Conservation (phyloP, 1,140 invertebrate species). For the Brachionus koreanus region DNA sequence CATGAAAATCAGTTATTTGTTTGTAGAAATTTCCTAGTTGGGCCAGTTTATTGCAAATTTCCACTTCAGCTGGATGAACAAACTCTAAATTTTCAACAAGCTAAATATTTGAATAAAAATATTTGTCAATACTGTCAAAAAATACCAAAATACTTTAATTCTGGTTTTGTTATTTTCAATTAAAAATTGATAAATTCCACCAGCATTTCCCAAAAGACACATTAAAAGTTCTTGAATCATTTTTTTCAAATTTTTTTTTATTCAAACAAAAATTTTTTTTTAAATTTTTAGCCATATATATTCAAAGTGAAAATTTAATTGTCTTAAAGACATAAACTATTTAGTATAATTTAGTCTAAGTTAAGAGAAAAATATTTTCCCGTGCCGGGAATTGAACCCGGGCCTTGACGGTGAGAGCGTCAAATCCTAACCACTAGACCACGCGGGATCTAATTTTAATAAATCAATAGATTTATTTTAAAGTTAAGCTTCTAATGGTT, state of each 20-base stretch:
- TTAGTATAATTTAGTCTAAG: neutral
- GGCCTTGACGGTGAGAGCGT: neutral
- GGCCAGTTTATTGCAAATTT: conserved; percentile 39
- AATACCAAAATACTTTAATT: neutral
- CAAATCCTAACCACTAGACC: conserved; percentile 24
- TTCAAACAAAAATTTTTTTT: neutral
- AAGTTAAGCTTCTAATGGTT: too few relatives aligned
- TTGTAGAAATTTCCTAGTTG: conserved; percentile 14
- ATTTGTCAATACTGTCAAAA: neutral
- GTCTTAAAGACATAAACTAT: neutral
- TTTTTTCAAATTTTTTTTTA: neutral
- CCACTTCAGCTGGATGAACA: conserved; percentile 42
- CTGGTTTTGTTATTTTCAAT: neutral
- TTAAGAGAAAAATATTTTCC: neutral
- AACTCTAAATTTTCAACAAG: conserved; percentile 40
- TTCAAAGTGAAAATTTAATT: neutral
- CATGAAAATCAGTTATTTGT: conserved; percentile 12
- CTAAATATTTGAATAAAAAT: neutral
- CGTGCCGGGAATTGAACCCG: conserved; percentile 21
- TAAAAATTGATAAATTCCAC: conserved; percentile 20
- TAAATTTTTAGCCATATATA: neutral
- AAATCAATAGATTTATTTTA: neutral
- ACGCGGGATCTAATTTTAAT: neutral
- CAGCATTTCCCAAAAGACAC: conserved; percentile 17
- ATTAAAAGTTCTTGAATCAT: conserved; percentile 39